Conservation (phyloP, 2,888 invertebrate genomes). For the Leptarthrus brevirostris region DNA sequence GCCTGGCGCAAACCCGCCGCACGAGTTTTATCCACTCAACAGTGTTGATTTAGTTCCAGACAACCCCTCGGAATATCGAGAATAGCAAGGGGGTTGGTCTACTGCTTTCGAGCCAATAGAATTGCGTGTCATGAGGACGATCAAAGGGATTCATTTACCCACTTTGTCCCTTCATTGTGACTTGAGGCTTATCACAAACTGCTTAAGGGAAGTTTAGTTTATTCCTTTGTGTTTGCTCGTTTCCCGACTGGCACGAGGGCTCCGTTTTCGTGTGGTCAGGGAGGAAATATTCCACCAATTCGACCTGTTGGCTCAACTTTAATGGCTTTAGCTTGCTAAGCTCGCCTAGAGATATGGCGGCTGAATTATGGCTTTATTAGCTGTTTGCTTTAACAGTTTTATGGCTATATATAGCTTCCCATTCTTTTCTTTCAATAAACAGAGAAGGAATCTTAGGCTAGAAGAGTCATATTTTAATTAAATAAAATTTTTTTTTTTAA, state of each 20-base stretch:
- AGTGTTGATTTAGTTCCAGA: slow-evolving; percentile 14
- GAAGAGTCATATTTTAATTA: no score
- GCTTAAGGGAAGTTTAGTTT: slow-evolving; percentile 57
- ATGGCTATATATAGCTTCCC: neutral
- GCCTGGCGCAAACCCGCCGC: slow-evolving; percentile 60
- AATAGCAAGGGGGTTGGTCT: slow-evolving; percentile 63
- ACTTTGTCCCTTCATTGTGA: slow-evolving; percentile 39
- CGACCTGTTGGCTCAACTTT: slow-evolving; percentile 44
- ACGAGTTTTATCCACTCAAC: slow-evolving; percentile 62
- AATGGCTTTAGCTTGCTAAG: slow-evolving; percentile 28
- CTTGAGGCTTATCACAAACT: slow-evolving; percentile 58
- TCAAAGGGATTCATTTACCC: slow-evolving; percentile 58
- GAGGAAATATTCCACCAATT: slow-evolving; percentile 5
- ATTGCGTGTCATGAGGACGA: slow-evolving; percentile 56
- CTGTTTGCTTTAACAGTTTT: neutral
- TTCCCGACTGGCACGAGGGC: slow-evolving; percentile 52
- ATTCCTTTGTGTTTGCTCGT: slow-evolving; percentile 49
- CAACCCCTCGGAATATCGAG: slow-evolving; percentile 22
- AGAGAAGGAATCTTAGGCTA: no score
- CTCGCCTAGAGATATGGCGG: slow-evolving; percentile 43
- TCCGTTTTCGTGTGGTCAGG: slow-evolving; percentile 50
- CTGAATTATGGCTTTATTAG: slow-evolving; percentile 50
- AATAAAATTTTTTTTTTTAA: no score
- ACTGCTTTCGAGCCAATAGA: slow-evolving; percentile 55
- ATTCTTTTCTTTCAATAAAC: no score